phyloP scores from a whole-genome alignment of 2,113 vertebrate species.

The Vulpes vulpes region DNA sequence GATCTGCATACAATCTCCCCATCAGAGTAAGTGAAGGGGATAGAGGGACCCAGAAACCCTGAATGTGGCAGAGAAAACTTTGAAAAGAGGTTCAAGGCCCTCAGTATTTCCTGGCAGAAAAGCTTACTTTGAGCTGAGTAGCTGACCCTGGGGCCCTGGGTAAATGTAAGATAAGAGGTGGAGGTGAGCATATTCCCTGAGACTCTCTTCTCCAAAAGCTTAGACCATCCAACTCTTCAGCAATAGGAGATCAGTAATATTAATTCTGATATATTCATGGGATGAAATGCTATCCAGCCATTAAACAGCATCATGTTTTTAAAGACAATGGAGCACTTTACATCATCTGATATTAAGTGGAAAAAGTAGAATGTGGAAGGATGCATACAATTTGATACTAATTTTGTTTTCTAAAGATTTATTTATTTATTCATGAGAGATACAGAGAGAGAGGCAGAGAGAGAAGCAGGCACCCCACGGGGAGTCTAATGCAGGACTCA shows the following conservation, averaged over 20 bases:
- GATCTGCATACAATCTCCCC: not conserved
- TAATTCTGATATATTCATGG: not conserved
- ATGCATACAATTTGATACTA: not conserved
- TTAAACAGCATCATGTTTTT: not conserved
- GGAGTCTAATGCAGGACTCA: too few species aligned
- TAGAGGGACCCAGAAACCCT: not conserved
- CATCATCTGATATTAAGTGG: not conserved
- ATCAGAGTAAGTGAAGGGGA: not conserved
- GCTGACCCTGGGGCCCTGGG: not conserved
- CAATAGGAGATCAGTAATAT: not conserved
- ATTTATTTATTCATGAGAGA: too few species aligned
- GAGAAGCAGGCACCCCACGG: too few species aligned
- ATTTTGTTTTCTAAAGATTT: not conserved
- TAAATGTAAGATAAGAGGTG: not conserved
- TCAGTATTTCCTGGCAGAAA: not conserved
- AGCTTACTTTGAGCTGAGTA: not conserved
- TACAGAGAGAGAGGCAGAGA: too few species aligned
- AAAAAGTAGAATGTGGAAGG: not conserved
- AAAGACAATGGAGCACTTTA: not conserved
- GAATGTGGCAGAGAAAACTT: not conserved
- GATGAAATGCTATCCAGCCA: not conserved
- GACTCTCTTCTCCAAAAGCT: not conserved
- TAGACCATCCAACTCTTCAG: not conserved
- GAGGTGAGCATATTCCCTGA: not conserved
- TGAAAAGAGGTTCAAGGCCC: not conserved